Evolutionary conservation across 2,888 invertebrate species (phyloP), one percentile per base, ranked within the genome.

Genomic region (Drosophila antonietae): DNA sequence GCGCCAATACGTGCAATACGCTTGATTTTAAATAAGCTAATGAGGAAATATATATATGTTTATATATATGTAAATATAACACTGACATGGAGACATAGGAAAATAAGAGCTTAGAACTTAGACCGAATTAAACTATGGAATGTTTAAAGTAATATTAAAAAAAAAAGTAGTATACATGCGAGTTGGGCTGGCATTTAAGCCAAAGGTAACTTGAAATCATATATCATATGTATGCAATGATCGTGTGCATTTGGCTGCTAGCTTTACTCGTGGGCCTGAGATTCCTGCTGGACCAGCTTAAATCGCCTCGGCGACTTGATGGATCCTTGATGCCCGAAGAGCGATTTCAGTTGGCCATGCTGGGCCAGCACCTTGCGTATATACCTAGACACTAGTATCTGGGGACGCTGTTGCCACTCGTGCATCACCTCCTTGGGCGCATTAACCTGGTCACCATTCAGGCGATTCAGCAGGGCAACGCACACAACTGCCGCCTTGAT

Each of bases 401-500:
- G 98, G 0, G 98, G 98, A 75, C 98, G 94, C 82, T 95, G 95
- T 91, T 98, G 98, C 97, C 97, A 98, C 91, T 97, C 97, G 90
- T 97, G 95, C 91, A 98, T 93, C 0, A 97, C 97, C 92, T 98
- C 97, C 91, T 97, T 97, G 12, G 97, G 96, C 10, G 97, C 95
- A 81, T 96, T 94, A 0, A 98, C 97, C 95, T 98, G 98, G 93
- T 99, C 99, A 31, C 98, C 97, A 91, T 97, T 96, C 47, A 99
- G 95, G 75, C 99, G 95, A 93, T 99, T 98, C 59, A 99, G 94
- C 39, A 99, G 93, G 0, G 98, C 96, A 59, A 98, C 99, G 92
- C 99, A 99, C 33, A 98, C 95, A 41, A 99, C 97, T n/a, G 97
- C 98, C 0, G 98, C 96, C 92, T 96, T 96, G 80, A 98, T 97